A percentile compares a stretch with the other conserved stretches of the same genome.
phyloP scores from a whole-genome alignment of 2,113 vertebrate species.

The Gallinago undulata region DNA sequence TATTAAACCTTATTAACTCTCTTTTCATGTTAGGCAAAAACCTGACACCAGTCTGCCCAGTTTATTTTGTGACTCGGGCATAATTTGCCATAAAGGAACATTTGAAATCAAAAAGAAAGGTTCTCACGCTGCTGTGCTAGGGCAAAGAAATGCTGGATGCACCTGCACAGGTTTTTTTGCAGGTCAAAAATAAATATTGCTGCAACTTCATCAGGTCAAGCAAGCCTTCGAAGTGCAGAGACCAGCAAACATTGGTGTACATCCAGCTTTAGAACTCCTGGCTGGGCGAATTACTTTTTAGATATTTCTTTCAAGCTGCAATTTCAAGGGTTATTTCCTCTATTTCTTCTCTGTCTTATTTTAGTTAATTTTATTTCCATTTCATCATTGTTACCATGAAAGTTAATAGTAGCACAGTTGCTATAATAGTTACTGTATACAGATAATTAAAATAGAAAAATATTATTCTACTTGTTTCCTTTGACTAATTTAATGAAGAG shows the following conservation, averaged over 20 bases:
- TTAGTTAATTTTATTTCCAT: conserved; percentile 1
- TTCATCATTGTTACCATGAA: neutral
- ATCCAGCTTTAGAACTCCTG: neutral
- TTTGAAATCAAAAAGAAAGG: neutral
- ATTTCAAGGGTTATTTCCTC: conserved; percentile 9
- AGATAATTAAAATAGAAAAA: conserved; percentile 30
- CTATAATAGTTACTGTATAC: neutral
- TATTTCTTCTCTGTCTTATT: neutral
- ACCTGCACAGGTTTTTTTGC: neutral
- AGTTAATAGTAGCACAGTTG: neutral
- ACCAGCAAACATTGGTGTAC: neutral
- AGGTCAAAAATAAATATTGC: neutral
- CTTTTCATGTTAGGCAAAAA: neutral
- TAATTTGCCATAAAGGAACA: neutral
- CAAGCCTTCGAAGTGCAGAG: neutral
- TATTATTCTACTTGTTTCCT: conserved; percentile 2
- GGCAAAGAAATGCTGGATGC: neutral
- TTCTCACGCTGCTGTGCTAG: neutral
- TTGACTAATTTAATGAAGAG: conserved; percentile 35
- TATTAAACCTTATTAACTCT: neutral
- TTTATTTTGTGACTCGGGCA: neutral
- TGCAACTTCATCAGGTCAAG: neutral
- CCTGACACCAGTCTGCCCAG: neutral
- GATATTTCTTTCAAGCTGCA: neutral
- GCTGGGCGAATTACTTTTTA: neutral